Evolutionary conservation across 1,140 invertebrate genomes (phyloP).

Genomic region (Temnothorax nylanderi): DNA sequence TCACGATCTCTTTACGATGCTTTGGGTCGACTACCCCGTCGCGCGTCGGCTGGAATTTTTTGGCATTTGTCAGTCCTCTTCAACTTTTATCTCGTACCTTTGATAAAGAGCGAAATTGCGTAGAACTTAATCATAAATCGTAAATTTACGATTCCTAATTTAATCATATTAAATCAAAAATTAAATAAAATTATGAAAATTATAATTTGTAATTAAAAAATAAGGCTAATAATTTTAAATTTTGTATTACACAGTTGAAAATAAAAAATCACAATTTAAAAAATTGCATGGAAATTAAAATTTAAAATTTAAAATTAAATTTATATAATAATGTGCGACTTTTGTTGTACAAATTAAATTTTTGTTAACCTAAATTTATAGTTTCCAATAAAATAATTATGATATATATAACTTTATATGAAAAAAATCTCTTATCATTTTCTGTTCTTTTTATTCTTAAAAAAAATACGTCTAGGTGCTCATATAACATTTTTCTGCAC

Average conservation of each 20-base stretch:
- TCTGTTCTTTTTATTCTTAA: not conserved
- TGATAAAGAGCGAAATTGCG: not conserved
- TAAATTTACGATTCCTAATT: not conserved
- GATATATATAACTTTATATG: not conserved
- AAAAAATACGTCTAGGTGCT: not conserved
- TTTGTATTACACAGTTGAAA: not conserved
- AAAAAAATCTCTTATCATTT: not conserved
- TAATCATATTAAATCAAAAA: not conserved
- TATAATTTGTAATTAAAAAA: not conserved
- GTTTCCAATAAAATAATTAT: not conserved
- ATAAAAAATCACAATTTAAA: not conserved
- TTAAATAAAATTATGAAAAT: not conserved
- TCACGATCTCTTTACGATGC: slow-evolving; percentile 48
- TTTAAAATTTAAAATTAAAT: not conserved
- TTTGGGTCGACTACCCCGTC: not conserved
- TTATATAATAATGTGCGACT: not conserved
- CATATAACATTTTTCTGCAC: not conserved
- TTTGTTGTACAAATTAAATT: not conserved
- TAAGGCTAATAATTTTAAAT: not conserved
- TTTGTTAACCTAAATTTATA: not conserved
- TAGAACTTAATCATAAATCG: not conserved
- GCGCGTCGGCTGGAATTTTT: slow-evolving; percentile 2
- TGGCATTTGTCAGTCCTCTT: not conserved
- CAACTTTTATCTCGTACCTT: not conserved
- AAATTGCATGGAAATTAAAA: not conserved